These are phyloP conservation scores for Agonopterix heracliana DNA, from an alignment of 2,888 invertebrate genomes.

Conservation along the genomic window DNA sequence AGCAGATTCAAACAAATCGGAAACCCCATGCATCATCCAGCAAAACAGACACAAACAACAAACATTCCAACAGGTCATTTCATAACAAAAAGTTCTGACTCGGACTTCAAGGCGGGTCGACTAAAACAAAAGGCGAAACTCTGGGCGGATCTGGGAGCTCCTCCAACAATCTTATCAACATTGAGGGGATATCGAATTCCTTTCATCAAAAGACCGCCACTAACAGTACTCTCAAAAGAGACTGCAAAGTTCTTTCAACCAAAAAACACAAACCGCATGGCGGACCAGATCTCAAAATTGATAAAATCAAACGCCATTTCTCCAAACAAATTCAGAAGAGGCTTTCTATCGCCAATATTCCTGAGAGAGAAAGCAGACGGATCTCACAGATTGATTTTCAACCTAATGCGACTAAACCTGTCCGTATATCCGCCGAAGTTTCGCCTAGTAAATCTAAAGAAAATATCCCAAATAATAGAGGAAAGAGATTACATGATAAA, in stretches of 20 bases:
- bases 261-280: too few species aligned
- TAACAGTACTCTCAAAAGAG: too few species aligned
- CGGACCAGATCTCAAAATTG: too few species aligned
- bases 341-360: too few species aligned
- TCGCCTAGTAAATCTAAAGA: neutral
- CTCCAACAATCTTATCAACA: neutral
- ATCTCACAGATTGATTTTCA: too few species aligned
- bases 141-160: neutral
- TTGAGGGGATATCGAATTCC: constrained; percentile 8
- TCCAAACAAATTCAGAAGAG: too few species aligned
- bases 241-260: too few species aligned
- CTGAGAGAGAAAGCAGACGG: too few species aligned
- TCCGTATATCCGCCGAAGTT: too few species aligned
- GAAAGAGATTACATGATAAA: constrained; percentile 12
- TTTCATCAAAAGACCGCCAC: constrained; percentile 4
- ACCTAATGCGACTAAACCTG: too few species aligned
- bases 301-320: too few species aligned
- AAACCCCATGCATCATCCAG: neutral
- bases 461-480: neutral
- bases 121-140: neutral
- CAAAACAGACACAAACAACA: neutral
- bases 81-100: neutral
- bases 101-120: neutral
- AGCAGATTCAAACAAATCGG: neutral
- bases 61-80: neutral